A percentile compares a stretch with the other conserved stretches of the same genome.
phyloP scores from a whole-genome alignment of 2,797 vertebrate species.

The Neostethus bicornis region DNA sequence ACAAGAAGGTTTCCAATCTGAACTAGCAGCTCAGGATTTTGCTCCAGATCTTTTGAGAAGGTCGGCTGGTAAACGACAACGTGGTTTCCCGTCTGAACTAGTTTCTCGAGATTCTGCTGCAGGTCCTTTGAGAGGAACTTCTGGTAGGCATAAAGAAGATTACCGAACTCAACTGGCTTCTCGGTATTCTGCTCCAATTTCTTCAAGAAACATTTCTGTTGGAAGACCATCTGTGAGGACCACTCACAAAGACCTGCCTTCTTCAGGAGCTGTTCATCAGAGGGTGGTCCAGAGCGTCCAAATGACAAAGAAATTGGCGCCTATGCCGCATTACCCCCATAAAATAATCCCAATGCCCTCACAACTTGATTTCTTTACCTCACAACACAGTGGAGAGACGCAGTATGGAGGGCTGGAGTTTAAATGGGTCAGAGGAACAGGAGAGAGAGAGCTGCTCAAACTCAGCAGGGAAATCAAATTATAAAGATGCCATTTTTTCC shows the following conservation, averaged over 20 bases:
- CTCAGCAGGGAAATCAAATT: background rate
- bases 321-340: background rate
- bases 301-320: background rate
- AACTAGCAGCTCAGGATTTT: too few species aligned
- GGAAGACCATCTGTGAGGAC: background rate
- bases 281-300: conserved; percentile 25
- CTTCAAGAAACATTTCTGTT: too few species aligned
- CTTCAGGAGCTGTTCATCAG: background rate
- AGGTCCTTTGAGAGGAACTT: too few species aligned
- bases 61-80: too few species aligned
- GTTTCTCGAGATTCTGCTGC: too few species aligned
- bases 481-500: too few species aligned
- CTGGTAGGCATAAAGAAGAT: too few species aligned
- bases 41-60: too few species aligned
- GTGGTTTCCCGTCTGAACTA: too few species aligned
- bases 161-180: too few species aligned
- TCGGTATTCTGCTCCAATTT: too few species aligned
- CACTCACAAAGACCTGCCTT: background rate
- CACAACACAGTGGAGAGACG: conserved; percentile 9
- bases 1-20: too few species aligned
- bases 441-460: background rate
- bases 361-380: conserved; percentile 12
- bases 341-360: conserved; percentile 15
- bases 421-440: conserved; percentile 25
- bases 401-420: conserved; percentile 34